Evolutionary conservation across 2,797 vertebrate genomes (phyloP).

Genomic region (Gadopsis marmoratus): DNA sequence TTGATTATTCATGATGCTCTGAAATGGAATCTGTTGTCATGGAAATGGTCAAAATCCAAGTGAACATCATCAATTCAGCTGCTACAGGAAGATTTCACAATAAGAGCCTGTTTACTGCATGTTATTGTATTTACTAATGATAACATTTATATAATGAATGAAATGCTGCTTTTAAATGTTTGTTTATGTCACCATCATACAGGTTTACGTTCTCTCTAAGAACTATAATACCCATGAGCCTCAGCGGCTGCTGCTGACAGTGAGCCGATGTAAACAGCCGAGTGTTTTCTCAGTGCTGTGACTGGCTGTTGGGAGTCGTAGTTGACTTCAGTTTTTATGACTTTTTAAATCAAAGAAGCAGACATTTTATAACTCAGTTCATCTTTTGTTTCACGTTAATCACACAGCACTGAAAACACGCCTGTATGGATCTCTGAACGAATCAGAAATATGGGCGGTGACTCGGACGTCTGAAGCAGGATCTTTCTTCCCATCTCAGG

Average conservation of each 20-base stretch:
- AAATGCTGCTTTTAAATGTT: background rate
- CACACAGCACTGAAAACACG: background rate
- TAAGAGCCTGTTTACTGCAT: background rate
- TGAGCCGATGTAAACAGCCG: background rate
- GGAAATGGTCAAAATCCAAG: background rate
- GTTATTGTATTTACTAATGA: too few species aligned
- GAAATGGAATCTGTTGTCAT: background rate
- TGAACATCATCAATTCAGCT: background rate
- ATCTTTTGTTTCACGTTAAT: background rate
- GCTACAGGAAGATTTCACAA: background rate
- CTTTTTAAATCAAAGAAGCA: too few species aligned
- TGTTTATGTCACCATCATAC: background rate
- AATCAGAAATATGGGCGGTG: conserved; percentile 1
- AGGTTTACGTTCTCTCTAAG: background rate
- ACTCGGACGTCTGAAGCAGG: background rate
- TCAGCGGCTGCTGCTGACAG: background rate
- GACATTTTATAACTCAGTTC: background rate
- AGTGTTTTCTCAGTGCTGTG: too few species aligned
- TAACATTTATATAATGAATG: background rate
- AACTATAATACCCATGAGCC: conserved; percentile 7
- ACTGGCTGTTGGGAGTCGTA: background rate
- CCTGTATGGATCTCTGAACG: background rate
- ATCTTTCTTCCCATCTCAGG: background rate
- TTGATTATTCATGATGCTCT: background rate
- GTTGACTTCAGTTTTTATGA: background rate